Conservation (phyloP, 1,140 invertebrate species). For the Nixonia krombeini region DNA sequence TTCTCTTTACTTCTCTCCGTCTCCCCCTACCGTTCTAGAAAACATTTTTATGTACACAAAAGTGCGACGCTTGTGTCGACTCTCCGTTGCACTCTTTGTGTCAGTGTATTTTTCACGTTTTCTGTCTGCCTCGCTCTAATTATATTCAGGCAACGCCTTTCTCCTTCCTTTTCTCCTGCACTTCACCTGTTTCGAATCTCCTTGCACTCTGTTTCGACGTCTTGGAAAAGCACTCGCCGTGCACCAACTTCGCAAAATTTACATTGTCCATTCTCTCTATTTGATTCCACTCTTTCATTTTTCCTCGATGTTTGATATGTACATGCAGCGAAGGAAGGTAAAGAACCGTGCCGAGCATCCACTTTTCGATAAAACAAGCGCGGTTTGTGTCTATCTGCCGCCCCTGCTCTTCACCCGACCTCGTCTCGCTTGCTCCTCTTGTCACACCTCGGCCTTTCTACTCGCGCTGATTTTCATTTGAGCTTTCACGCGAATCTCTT, state of each 20-base stretch:
- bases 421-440: background rate
- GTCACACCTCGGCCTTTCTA: conserved; percentile 1
- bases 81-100: background rate
- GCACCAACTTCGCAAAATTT: no score
- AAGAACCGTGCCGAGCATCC: background rate
- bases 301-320: no score
- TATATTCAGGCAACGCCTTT: background rate
- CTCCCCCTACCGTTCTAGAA: background rate
- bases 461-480: conserved; percentile 12
- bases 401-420: background rate
- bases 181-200: background rate
- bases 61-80: background rate
- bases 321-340: no score
- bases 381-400: background rate
- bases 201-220: no score
- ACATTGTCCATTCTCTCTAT: no score
- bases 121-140: background rate
- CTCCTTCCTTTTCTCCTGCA: background rate
- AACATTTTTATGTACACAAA: background rate
- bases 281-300: no score
- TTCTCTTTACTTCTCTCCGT: conserved; percentile 4
- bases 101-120: background rate
- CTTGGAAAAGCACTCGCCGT: no score
- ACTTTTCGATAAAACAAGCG: background rate
- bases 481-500: conserved; percentile 8